Conservation (phyloP, 2,888 invertebrate genomes). For the Tubulanus polymorphus region DNA sequence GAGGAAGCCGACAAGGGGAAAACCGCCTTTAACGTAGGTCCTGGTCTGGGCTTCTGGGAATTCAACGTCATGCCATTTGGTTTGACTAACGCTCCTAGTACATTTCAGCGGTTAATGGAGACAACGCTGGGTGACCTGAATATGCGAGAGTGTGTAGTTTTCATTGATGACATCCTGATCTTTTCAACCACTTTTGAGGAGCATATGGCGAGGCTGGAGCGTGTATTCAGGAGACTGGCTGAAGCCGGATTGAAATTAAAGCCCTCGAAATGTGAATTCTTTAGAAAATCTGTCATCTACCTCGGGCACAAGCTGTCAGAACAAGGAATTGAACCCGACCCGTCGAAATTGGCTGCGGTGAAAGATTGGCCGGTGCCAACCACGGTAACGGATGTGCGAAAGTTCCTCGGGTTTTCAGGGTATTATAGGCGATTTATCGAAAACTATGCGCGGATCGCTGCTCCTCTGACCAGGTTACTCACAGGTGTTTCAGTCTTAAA, state of each 20-base stretch:
- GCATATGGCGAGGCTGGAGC: slow-evolving; percentile 14
- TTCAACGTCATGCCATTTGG: neutral
- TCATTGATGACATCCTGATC: too few species aligned
- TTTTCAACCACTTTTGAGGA: slow-evolving; percentile 14
- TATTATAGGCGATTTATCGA: too few species aligned
- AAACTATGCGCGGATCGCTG: neutral
- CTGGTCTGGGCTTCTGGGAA: neutral
- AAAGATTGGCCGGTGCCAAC: too few species aligned
- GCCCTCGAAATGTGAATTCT: too few species aligned
- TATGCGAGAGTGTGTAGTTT: too few species aligned
- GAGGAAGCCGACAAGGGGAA: neutral
- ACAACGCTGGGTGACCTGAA: too few species aligned
- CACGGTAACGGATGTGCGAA: too few species aligned
- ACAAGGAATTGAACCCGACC: too few species aligned
- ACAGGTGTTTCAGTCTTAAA: slow-evolving; percentile 1
- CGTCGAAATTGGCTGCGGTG: too few species aligned
- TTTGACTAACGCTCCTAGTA: neutral
- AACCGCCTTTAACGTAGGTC: too few species aligned
- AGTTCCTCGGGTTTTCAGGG: too few species aligned
- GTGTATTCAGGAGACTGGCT: slow-evolving; percentile 13
- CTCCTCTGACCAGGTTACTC: neutral
- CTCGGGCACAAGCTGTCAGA: slow-evolving; percentile 16
- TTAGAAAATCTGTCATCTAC: slow-evolving; percentile 15
- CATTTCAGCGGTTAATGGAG: neutral
- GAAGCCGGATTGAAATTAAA: slow-evolving; percentile 13